Base-by-base conservation (phyloP, 2,113 vertebrate genomes). In the Xyrauchen texanus region DNA sequence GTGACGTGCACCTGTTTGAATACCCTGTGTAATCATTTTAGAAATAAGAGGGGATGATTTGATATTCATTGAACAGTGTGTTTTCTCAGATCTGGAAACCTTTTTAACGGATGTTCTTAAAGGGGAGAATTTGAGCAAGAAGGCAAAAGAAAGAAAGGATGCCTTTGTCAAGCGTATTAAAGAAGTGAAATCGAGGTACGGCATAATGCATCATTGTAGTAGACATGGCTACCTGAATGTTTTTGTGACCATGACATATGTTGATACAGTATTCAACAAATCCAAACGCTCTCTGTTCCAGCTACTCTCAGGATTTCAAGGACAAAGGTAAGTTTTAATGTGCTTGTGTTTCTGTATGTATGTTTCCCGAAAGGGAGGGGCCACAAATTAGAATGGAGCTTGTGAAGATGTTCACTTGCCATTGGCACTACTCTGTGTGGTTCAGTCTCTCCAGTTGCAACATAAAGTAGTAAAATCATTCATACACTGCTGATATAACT, bases 101-200 rank as follows among this genome's bases (percentile, higher is more conserved):
- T 99, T 95, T 90, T 85, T 98, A 85, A 89, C 78, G 13, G 94
- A 96, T 80, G 89, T 86, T 0, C 84, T 98, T 71, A 98, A 93
- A 91, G 95, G 92, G 68, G 98, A 99, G 90, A 95, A 87, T 91
- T 88, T 99, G 79, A 95, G 95, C 79, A 98, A 96, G 92, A 97
- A 93, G 93, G 93, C 92, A 52, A 98, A 97, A 85, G 97, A 99
- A 76, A 97, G 90, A 88, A 95, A 78, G 60, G 96, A 98, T 66
- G 76, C 65, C 49, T 91, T 98, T 85, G 90, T 97, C 86, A 97
- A 92, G 89, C 93, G 95, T 83, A 94, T 98, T 83, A 96, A 95
- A 87, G 95, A 96, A 76, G 82, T 97, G 77, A 97, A 95, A 79
- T 76, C 88, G 76, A 88, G 82, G 95, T 95, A 90, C 57, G 46